These are phyloP conservation scores for Thamnophis elegans DNA, from an alignment of 2,797 vertebrate genomes.

Conservation along the genomic window DNA sequence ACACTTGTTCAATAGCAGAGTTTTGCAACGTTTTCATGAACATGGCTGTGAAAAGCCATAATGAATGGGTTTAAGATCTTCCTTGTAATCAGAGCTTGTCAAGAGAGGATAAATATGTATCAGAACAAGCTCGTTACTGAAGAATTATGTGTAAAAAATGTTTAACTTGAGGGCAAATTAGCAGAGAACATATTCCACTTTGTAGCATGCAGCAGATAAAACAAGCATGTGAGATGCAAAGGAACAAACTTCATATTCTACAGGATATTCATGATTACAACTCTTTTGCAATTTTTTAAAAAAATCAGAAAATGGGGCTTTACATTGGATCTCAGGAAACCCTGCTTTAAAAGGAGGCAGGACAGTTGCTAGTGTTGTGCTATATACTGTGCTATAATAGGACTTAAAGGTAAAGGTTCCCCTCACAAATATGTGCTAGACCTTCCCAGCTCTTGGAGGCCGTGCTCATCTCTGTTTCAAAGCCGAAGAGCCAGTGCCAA, in stretches of 20 bases:
- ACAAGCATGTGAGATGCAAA: background rate
- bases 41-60: conserved; percentile 26
- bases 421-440: no score
- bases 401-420: no score
- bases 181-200: conserved; percentile 16
- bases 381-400: background rate
- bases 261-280: background rate
- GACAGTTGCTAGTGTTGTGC: background rate
- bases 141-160: conserved; percentile 18
- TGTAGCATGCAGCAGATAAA: background rate
- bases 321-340: background rate
- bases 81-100: conserved; percentile 47
- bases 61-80: conserved; percentile 33
- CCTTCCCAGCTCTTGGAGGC: no score
- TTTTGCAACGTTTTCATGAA: background rate
- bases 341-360: background rate
- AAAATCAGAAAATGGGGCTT: background rate
- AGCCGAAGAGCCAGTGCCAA: no score
- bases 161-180: conserved; percentile 26
- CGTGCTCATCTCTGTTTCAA: no score
- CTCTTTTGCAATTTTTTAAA: background rate
- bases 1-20: conserved; percentile 17
- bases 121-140: conserved; percentile 9
- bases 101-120: conserved; percentile 10
- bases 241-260: background rate